Evolutionary conservation across 1,140 invertebrate species (phyloP), one percentile per base, ranked within the genome.

Genomic region (Trichonephila clavata): DNA sequence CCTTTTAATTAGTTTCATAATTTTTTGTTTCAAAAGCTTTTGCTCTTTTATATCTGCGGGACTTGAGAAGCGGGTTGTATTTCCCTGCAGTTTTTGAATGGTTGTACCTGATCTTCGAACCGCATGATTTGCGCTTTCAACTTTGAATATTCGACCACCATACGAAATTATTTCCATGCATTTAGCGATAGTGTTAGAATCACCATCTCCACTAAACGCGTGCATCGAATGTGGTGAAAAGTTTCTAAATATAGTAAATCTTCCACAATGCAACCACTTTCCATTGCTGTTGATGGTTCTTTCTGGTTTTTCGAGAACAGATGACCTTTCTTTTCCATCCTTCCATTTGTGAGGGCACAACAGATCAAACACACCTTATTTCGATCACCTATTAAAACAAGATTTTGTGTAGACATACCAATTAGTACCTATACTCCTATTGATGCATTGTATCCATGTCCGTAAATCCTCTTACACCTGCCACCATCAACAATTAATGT

Each of bases 391-490:
- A 43, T 83, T 4, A 24, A 83, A 2, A 83, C 24, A 57, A 18
- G 50, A 50, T 83, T 83, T 83, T 83, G 80, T 1, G 80, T 83
- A 1, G 7, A n/a, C 7, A 20, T 16, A 10, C 2, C 80, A 43
- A 83, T 83, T 39, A 43, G 50, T 57, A 83, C 80, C 3, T 43
- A 21, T 7, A 50, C 80, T 83, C 80, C 80, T 5, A 43, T 83
- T 32, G 80, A 39, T 16, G 80, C 27, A 80, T 80, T 80, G 24
- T 80, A 80, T 24, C 77, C 77, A 80, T 80, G 77, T 4, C 80
- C 80, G 21, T 83, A 43, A 4, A 1, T 43, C 43, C 80, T 39
- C 43, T 83, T 83, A 32, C 80, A 83, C 43, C 43, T 4, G 7
- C 43, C 80, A 83, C 80, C 80, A 83, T 14, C 43, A n/a, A 24